Evolutionary conservation across 2,888 invertebrate genomes (phyloP), one percentile per base, ranked within the genome.

Genomic region (Bellardia bayeri): DNA sequence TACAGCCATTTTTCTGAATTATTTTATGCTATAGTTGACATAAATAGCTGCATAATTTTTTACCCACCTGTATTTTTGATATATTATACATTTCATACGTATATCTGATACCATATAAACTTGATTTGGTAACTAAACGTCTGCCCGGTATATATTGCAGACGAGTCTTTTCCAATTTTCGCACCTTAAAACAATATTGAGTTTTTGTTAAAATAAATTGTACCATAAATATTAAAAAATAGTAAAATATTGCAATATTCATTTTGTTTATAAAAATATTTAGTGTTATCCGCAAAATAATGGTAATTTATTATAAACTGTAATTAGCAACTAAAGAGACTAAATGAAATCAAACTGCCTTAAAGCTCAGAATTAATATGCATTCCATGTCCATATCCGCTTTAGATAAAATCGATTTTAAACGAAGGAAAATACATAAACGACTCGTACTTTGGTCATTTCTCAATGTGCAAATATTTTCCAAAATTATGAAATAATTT

Each of bases 51-150:
- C 23, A 23, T 23, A 11, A 16, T 45, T 68, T 42, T 30, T 23
- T 9, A 58, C 11, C 16, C 75, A 82, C 82, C 82, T 75, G 75
- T 6, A 75, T n/a, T 51, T 61, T 61, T 16, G 75, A 69, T 16
- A n/a, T 75, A 33, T 75, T 68, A 14, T 61, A 75, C 1, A 30
- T 51, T 75, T 75, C 82, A 16, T 40, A 40, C 0, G 40, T 45
- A 23, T 61, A 58, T 13, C 0, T 51, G 3, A 42, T 3, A 6
- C 75, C 75, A 82, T 54, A 63, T 30, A 61, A 14, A n/a, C 23
- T 61, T 0, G 49, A 16, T 51, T 68, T 63, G 11, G 82, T 37
- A 13, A 82, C 14, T 42, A 82, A 11, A 13, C 75, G 68, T 61
- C 14, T 3, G 8, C 61, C 51, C 2, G 82, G 75, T 42, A 75